Conservation (phyloP, 2,797 vertebrate species). For the Schizopygopsis malacanthus region DNA sequence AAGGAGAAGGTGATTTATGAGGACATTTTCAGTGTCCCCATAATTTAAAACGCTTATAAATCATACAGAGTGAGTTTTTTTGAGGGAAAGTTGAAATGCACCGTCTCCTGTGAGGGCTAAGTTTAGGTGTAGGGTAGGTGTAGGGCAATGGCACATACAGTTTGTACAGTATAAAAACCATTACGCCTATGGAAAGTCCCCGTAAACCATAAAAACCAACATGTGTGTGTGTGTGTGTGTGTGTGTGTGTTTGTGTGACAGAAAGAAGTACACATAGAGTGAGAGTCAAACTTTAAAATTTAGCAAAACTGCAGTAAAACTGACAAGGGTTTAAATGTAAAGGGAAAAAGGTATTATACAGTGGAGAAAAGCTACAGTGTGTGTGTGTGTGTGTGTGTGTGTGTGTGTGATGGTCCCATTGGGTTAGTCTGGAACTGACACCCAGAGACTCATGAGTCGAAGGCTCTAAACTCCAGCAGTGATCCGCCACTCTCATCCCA, state of each 20-base stretch:
- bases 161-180: no score
- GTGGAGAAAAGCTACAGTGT: neutral
- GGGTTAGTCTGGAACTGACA: conserved; percentile 20
- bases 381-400: conserved; percentile 14
- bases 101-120: no score
- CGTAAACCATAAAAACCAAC: no score
- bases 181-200: no score
- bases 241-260: neutral
- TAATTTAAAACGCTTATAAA: no score
- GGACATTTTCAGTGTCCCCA: no score
- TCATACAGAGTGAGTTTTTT: no score
- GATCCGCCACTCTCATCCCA: conserved; percentile 40
- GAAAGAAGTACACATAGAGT: neutral
- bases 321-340: conserved; percentile 44
- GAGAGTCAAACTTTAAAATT: conserved; percentile 21
- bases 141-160: no score
- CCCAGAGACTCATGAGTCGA: conserved; percentile 17
- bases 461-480: conserved; percentile 36
- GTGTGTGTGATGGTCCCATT: neutral
- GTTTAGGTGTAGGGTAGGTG: no score
- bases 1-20: no score
- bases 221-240: neutral
- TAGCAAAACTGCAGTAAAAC: conserved; percentile 32
- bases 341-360: conserved; percentile 46
- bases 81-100: no score